These are phyloP conservation scores for Ctenodactylus gundi DNA, from an alignment of 2,113 vertebrate genomes.

Conservation along the genomic window DNA sequence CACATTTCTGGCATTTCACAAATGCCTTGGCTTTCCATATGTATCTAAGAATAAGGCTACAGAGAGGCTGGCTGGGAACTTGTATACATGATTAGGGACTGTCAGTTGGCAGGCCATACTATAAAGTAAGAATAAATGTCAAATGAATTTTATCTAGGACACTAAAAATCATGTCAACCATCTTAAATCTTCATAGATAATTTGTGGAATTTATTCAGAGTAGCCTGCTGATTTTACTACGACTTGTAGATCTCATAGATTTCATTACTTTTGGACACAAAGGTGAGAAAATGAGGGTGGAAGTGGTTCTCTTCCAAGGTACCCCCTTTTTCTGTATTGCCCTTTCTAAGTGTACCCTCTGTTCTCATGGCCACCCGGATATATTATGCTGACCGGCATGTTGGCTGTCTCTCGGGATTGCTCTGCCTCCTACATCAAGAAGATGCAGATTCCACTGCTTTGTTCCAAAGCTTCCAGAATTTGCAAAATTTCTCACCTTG, in stretches of 20 bases:
- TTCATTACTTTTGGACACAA: not conserved
- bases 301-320: not conserved
- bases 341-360: not conserved
- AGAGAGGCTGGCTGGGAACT: not conserved
- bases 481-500: not conserved
- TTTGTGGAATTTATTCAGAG: not conserved
- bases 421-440: not conserved
- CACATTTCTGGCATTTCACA: not conserved
- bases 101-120: not conserved
- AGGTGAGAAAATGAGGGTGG: not conserved
- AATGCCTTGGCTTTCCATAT: not conserved
- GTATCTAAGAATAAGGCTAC: not conserved
- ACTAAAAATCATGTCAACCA: not conserved
- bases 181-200: not conserved
- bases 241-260: not conserved
- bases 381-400: not conserved
- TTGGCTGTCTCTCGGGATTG: not conserved
- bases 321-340: not conserved
- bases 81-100: not conserved
- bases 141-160: not conserved
- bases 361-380: not conserved
- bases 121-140: not conserved
- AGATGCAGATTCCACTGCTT: not conserved
- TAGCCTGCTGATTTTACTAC: not conserved
- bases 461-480: not conserved